Evolutionary conservation across 2,113 vertebrate species (phyloP).

Genomic region (Rhabdornis inornatus): DNA sequence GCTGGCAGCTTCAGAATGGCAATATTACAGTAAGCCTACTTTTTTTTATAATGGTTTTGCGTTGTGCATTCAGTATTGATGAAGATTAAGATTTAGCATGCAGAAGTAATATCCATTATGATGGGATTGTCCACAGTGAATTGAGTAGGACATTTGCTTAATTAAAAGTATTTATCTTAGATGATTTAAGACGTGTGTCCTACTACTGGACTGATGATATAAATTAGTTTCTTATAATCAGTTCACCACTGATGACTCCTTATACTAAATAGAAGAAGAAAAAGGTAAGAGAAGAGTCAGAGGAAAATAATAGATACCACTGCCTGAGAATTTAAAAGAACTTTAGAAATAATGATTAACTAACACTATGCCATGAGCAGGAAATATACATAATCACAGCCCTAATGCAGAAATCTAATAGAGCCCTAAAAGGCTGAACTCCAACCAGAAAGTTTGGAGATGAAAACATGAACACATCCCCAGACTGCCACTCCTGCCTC

Average conservation of each 20-base stretch:
- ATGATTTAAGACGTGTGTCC: slow-evolving; percentile 27
- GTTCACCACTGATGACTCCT: neutral
- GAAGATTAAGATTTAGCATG: slow-evolving; percentile 31
- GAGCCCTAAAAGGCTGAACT: neutral
- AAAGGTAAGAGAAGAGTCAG: neutral
- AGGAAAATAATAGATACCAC: neutral
- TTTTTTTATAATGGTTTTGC: neutral
- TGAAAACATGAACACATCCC: neutral
- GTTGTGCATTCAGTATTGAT: neutral
- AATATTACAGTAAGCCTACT: neutral
- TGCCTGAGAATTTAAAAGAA: neutral
- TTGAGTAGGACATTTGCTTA: slow-evolving; percentile 27
- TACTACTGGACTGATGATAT: neutral
- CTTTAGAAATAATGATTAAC: neutral
- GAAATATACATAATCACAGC: neutral
- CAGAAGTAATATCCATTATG: slow-evolving; percentile 22
- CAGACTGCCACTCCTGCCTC: neutral
- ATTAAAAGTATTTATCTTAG: slow-evolving; percentile 58
- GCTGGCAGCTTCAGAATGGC: slow-evolving; percentile 11
- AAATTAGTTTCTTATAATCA: slow-evolving; percentile 24
- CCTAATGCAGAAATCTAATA: neutral
- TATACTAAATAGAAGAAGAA: neutral
- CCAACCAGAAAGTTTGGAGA: neutral
- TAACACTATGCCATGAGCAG: neutral
- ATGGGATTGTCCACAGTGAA: slow-evolving; percentile 11